Conservation (phyloP, 2,888 invertebrate species). For the Allacma fusca region DNA sequence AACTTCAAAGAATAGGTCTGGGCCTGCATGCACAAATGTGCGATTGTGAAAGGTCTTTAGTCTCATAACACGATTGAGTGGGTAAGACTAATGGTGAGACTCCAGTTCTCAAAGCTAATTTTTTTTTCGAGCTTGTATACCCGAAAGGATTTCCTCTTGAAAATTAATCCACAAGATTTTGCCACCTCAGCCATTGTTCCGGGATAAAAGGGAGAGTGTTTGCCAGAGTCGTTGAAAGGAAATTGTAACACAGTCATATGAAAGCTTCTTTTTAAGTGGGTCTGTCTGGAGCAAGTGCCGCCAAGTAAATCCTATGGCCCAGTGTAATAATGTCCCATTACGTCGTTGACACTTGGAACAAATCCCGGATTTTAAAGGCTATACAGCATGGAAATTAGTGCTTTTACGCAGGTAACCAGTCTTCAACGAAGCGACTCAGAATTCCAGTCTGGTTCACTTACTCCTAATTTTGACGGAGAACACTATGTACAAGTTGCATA, state of each 20-base stretch:
- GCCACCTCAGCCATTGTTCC: conserved; percentile 29
- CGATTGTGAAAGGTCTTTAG: too few species aligned
- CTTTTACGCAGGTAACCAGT: too few species aligned
- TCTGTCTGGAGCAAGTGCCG: too few species aligned
- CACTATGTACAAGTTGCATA: too few species aligned
- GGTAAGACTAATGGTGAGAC: neutral
- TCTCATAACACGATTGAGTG: too few species aligned
- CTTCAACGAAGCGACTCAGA: too few species aligned
- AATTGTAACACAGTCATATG: neutral
- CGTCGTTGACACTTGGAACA: conserved; percentile 27
- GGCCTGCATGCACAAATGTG: too few species aligned
- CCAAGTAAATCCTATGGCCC: neutral
- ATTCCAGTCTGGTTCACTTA: too few species aligned
- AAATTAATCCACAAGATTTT: conserved; percentile 36
- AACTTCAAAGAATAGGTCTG: too few species aligned
- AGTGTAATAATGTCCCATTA: conserved; percentile 32
- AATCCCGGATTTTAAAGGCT: conserved; percentile 20
- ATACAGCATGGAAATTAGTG: neutral
- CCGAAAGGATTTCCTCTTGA: conserved; percentile 35
- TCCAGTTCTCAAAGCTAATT: conserved; percentile 23
- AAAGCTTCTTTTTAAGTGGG: conserved; percentile 9
- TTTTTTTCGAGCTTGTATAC: neutral
- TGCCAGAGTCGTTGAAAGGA: conserved; percentile 19
- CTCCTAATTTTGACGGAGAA: too few species aligned
- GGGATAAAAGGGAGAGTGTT: neutral